Conservation (phyloP, 2,888 invertebrate species). For the Cynaeus angustus region DNA sequence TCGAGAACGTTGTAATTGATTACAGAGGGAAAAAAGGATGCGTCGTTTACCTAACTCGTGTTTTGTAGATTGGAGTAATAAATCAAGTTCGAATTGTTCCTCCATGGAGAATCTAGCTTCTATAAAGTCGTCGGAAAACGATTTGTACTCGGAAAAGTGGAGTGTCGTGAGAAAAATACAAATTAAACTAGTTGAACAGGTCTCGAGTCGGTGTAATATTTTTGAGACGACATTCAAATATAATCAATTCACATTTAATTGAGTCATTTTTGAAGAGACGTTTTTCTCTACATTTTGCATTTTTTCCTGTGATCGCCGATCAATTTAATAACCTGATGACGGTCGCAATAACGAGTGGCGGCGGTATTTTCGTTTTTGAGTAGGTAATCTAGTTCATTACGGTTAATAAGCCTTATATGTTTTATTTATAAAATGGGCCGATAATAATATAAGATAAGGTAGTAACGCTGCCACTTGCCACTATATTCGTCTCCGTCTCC, state of each 20-base stretch:
- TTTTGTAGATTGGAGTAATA: conserved; percentile 27
- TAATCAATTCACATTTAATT: background rate
- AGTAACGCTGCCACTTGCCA: conserved; percentile 33
- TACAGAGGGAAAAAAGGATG: conserved; percentile 26
- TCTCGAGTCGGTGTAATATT: background rate
- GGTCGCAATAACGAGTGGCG: conserved; percentile 18
- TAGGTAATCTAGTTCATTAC: conserved; percentile 36
- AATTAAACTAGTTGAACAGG: background rate
- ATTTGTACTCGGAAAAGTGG: conserved; percentile 5
- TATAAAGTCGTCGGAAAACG: conserved; percentile 3
- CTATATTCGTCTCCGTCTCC: conserved; percentile 44
- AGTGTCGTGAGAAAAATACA: conserved; percentile 5
- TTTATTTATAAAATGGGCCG: conserved; percentile 54
- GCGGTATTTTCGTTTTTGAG: conserved; percentile 28
- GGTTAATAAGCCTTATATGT: conserved; percentile 51
- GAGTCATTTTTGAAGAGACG: background rate
- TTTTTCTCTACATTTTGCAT: background rate
- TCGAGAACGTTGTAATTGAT: conserved; percentile 26
- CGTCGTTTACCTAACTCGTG: conserved; percentile 31
- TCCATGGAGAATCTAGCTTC: background rate
- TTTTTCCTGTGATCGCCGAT: background rate
- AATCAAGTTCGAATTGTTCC: conserved; percentile 17
- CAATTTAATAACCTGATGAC: conserved; percentile 7
- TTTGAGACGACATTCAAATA: no score
- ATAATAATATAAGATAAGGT: conserved; percentile 49